Base-by-base conservation (phyloP, 2,113 vertebrate species). In the Oreotragus oreotragus region DNA sequence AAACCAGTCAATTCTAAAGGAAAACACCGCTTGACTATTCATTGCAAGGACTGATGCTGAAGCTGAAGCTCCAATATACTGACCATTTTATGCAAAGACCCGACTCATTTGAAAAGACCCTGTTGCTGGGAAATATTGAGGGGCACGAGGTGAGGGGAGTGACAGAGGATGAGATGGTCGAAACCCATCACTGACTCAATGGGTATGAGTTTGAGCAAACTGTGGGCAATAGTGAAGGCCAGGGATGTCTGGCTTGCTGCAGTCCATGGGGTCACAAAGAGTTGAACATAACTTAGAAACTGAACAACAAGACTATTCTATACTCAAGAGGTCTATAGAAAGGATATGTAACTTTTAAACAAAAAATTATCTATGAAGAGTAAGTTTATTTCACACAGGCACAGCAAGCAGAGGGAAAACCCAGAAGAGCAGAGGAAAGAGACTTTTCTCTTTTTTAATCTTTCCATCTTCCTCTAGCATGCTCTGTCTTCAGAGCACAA, bases 201-300 rank as follows among this genome's bases (percentile, higher is more conserved):
- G 30, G 30, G 15, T 64, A 33, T 8, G 62, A 64, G 62, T 64
- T 64, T 64, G 30, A n/a, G 30, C 15, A 33, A 33, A 62, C 60
- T 0, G 0, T 64, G 60, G 14, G 30, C 0, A 0, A 64, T 16
- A 64, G 30, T 33, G 60, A 64, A 64, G 3, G 14, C 30, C 60
- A 64, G 6, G 60, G 30, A 16, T 64, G 30, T 33, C 60, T 64
- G 60, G 14, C 14, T 64, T 64, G 60, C 60, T 16, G 6, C 30
- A 64, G 60, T 64, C 60, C 30, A 33, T 33, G 62, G 62, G 30
- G 62, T 64, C 62, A 64, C 62, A 64, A 64, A 64, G 30, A 64
- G 7, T 17, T 64, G 62, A 30, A 64, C 62, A 64, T 30, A 33
- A 8, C 30, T 8, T 64, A 64, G 62, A 60, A 60, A 60, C 58